A percentile compares a stretch with the other conserved stretches of the same genome.
These are phyloP conservation scores for Perizoma affinitatum DNA, from an alignment of 2,888 invertebrate species.

Conservation along the genomic window DNA sequence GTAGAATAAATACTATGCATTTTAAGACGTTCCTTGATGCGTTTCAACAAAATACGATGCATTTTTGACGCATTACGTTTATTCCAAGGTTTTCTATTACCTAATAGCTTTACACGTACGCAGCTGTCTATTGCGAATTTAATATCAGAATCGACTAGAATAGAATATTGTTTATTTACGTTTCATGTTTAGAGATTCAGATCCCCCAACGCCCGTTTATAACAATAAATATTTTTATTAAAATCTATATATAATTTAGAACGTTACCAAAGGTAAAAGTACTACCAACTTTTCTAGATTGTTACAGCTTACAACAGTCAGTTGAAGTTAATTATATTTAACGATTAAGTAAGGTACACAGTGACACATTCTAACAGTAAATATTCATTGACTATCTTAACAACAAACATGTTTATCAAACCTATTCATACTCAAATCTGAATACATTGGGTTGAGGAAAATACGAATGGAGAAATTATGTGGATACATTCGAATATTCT, in stretches of 20 bases:
- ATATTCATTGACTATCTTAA: conserved; percentile 30
- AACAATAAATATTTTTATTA: conserved; percentile 37
- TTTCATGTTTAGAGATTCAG: conserved; percentile 45
- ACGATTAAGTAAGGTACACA: conserved; percentile 39
- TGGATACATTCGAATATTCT: conserved; percentile 21
- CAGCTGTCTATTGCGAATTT: conserved; percentile 7
- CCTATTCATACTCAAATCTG: conserved; percentile 24
- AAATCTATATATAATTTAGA: conserved; percentile 31
- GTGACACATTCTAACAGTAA: conserved; percentile 38
- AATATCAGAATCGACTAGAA: conserved; percentile 47
- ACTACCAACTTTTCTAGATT: conserved; percentile 35
- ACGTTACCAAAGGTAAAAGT: conserved; percentile 31
- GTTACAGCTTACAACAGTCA: conserved; percentile 29
- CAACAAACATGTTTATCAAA: conserved; percentile 26
- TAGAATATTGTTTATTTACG: conserved; percentile 37
- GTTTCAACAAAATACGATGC: too few species aligned
- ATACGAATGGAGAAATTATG: conserved; percentile 23
- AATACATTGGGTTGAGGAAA: conserved; percentile 25
- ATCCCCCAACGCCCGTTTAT: conserved; percentile 35
- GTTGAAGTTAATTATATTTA: conserved; percentile 25
- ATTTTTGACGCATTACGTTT: too few species aligned
- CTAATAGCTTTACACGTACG: conserved; percentile 5
- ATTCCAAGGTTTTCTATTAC: too few species aligned
- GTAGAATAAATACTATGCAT: too few species aligned
- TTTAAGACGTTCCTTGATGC: too few species aligned